Percentiles rank a stretch among this genome's conserved stretches.
phyloP scores from a whole-genome alignment of 2,797 vertebrate species.

The Liasis olivaceus region DNA sequence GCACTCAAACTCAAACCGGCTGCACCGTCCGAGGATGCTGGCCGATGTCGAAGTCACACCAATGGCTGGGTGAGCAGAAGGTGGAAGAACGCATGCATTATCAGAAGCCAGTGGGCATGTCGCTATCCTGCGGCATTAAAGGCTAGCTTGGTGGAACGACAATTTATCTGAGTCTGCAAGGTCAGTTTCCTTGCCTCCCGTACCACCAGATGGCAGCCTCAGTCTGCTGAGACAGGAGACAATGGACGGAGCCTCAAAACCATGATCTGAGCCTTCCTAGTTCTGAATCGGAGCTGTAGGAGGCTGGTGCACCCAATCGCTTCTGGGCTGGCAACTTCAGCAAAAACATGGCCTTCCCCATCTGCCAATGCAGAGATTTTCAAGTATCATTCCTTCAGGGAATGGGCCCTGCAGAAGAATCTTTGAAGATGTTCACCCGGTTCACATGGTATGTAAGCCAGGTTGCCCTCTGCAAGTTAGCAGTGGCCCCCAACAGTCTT shows the following conservation, averaged over 20 bases:
- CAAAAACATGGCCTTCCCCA: background rate
- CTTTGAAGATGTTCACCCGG: background rate
- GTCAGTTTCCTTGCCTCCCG: background rate
- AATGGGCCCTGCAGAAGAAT: background rate
- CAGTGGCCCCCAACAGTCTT: background rate
- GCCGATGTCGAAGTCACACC: conserved; percentile 61
- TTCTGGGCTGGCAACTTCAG: background rate
- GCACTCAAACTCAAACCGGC: conserved; percentile 86
- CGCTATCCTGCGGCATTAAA: background rate
- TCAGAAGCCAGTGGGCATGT: too few species aligned
- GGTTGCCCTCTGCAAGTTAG: background rate
- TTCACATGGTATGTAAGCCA: background rate
- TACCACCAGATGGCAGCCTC: conserved; percentile 68
- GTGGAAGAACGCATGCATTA: background rate
- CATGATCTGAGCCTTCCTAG: background rate
- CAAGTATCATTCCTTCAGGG: too few species aligned
- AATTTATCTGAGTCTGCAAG: rapidly evolving
- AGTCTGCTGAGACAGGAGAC: background rate
- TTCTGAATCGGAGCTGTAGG: background rate
- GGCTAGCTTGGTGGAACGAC: background rate
- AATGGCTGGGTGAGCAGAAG: conserved; percentile 46
- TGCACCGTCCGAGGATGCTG: conserved; percentile 73
- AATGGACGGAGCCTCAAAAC: background rate
- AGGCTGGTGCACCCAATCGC: background rate
- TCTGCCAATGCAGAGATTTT: background rate